Base-by-base conservation (phyloP, 2,113 vertebrate species). In the Chionomys nivalis region DNA sequence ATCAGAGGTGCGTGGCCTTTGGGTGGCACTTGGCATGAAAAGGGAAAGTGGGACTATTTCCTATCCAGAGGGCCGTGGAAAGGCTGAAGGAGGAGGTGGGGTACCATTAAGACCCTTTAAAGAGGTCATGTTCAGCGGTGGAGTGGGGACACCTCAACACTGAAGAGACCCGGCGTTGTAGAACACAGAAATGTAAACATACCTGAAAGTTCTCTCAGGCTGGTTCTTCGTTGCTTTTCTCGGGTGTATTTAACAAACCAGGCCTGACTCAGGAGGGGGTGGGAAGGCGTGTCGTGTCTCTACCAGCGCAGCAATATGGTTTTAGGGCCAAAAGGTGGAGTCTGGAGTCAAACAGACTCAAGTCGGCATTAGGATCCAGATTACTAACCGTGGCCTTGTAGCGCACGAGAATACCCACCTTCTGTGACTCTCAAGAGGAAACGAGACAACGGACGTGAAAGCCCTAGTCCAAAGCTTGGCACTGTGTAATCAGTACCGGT, bases 1-100 rank as follows among this genome's bases (percentile, higher is more conserved):
- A 94, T 79, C 85, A 83, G 92, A 82, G 68, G 7, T 81, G 68
- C 44, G 83, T 39, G 55, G 75, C 78, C 83, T 70, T 52, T 31
- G 14, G 44, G 79, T 14, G 36, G 77, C 79, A 63, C 90, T 70
- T 76, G 61, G 42, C 14, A 36, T 77, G 58, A 16, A 88, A 26
- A 21, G 82, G 33, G 21, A 10, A 52, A 42, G 6, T 39, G 79
- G 58, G 7, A 16, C 31, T 78, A 17, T 11, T 70, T 70, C 44
- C n/a, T 39, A 23, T 49, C 78, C 42, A 7, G 66, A 89, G 49
- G 24, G 11, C 24, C 9, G 36, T 39, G n/a, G 33, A 47, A 49
- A 94, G 9, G n/a, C 24, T 1, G 17, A 92, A 5, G 19, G 33
- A 81, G 58, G 68, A 83, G 10, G 39, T 16, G 33, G 47, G n/a